These are phyloP conservation scores for Aphelenchoides fujianensis DNA, from an alignment of 1,140 invertebrate species.

Conservation along the genomic window DNA sequence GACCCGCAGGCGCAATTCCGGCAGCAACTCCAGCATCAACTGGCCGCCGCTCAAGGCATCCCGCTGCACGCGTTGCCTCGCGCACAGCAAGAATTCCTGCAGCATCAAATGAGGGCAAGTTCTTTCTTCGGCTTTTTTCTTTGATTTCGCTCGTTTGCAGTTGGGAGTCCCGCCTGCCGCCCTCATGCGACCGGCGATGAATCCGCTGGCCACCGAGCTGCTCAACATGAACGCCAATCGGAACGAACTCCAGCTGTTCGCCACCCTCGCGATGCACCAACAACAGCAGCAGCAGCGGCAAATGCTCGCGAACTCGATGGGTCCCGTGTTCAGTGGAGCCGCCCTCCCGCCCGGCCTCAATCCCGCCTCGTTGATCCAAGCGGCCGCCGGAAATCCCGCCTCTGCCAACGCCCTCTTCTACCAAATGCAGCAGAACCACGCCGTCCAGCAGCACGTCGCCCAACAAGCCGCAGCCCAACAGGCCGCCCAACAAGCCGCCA, in stretches of 20 bases:
- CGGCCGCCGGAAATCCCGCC: neutral
- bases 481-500: neutral
- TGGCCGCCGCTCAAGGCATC: neutral
- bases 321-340: neutral
- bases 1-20: neutral
- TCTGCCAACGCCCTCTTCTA: neutral
- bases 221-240: neutral
- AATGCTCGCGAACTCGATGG: neutral
- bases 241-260: neutral
- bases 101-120: constrained; percentile 12
- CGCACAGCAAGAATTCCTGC: neutral
- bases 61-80: neutral
- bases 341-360: neutral
- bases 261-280: neutral
- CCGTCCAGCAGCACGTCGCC: neutral
- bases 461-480: too few species aligned
- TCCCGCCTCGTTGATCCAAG: neutral
- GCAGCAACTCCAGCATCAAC: neutral
- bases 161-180: neutral
- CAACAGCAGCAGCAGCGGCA: constrained; percentile 3
- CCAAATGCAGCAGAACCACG: neutral
- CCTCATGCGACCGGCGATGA: neutral
- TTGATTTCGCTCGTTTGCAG: too few species aligned
- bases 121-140: neutral
- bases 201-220: neutral